These are phyloP conservation scores for Apis florea DNA, from an alignment of 1,140 invertebrate genomes.

Conservation along the genomic window DNA sequence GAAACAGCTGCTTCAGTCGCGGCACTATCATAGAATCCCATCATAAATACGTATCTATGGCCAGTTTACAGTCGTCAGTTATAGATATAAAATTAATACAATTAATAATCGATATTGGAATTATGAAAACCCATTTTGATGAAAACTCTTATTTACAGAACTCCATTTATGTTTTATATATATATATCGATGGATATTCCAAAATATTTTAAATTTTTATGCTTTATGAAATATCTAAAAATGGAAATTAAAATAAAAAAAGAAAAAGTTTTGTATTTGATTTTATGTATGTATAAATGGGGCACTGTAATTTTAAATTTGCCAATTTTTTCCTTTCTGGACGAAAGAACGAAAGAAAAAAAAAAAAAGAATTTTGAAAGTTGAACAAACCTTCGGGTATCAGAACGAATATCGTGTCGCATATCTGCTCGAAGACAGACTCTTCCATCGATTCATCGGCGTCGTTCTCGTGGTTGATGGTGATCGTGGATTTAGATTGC, in stretches of 20 bases:
- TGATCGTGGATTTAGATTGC: slow-evolving; percentile 42
- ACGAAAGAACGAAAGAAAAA: no score
- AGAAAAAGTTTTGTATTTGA: no score
- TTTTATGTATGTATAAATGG: background rate
- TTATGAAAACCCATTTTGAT: background rate
- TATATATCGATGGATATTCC: background rate
- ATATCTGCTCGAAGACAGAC: slow-evolving; percentile 51
- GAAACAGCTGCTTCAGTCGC: slow-evolving; percentile 45
- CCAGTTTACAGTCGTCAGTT: slow-evolving; percentile 1
- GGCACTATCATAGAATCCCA: slow-evolving; percentile 37
- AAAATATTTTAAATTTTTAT: background rate
- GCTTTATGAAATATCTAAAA: no score
- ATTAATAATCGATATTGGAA: background rate
- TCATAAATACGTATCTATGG: slow-evolving; percentile 34
- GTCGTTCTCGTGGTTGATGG: slow-evolving; percentile 7
- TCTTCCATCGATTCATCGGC: slow-evolving; percentile 39
- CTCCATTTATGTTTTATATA: background rate
- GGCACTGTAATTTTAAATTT: background rate
- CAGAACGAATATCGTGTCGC: slow-evolving; percentile 46
- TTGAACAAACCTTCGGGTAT: slow-evolving; percentile 40
- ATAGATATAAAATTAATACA: background rate
- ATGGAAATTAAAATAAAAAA: no score
- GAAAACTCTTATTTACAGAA: background rate
- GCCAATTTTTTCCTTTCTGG: background rate
- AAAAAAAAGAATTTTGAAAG: no score